Base-by-base conservation (phyloP, 2,888 invertebrate species). In the Trissolcus brochymenae region DNA sequence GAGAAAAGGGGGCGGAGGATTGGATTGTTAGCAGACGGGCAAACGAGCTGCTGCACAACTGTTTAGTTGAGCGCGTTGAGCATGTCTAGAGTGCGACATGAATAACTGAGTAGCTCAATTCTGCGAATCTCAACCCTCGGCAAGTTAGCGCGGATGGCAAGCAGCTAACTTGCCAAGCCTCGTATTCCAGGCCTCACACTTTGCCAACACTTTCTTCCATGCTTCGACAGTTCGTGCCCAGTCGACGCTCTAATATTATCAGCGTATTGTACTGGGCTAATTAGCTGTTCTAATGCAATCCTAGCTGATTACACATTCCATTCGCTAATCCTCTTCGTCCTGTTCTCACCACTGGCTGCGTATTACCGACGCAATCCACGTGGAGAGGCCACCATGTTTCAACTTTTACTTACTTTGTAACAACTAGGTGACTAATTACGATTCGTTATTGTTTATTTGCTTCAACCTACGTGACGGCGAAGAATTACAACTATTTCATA, bases 251-350 rank as follows among this genome's bases (percentile, higher is more conserved):
- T 88, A 88, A 88, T 88, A 88, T 89, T 88, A 88, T 89, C 89
- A 87, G 85, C 84, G 88, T 87, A 89, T 88, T 88, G 88, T 88
- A 81, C 86, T 82, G 82, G 83, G 83, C 84, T 88, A 88, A 89
- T 89, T 88, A 88, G 86, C 85, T 84, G 84, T 84, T 84, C 86
- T 88, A 89, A 88, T 86, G 86, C 85, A 87, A 88, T 87, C 84
- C 81, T 76, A 80, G 79, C 86, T 88, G 88, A 89, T 89, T 88
- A 88, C 81, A 87, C 83, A 89, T 88, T 88, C 88, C 80, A 78
- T 84, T 84, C 86, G 84, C 80, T 85, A 81, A 83, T 82, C 82
- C 80, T 79, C 80, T 71, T 78, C 84, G 81, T 66, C 76, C 78
- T 70, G 60, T 72, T 75, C 67, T 76, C 60, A 54, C 59, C 74